Base-by-base conservation (phyloP, 2,113 vertebrate genomes). In the Chloroceryle aenea region DNA sequence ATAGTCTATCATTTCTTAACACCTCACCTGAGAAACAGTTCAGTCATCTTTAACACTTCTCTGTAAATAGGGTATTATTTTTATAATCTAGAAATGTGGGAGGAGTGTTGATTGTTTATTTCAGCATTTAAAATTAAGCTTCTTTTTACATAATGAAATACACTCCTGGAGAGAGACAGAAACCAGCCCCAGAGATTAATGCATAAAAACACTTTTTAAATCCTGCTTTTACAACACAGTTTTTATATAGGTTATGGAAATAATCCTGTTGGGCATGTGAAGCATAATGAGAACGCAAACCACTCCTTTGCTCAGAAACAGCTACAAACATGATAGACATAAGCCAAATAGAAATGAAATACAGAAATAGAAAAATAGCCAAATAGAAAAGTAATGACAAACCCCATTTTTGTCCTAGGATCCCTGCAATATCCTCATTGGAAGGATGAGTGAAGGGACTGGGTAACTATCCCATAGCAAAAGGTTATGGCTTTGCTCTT, bases 381-480 rank as follows among this genome's bases (percentile, higher is more conserved):
- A 56, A n/a, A 53, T 0, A 29, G 14, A 72, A 77, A 47, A 81
- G 7, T 4, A 58, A 72, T 8, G 36, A 56, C 25, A 52, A 77
- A 22, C 4, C 7, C 10, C 5, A 30, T 27, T 64, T 64, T 52
- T 34, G 15, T 6, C 6, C 22, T 26, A 5, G 10, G 6, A 9
- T 3, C 32, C 17, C 14, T 52, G 0, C 25, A 67, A 26, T 1
- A n/a, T 6, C 5, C 3, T 26, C 4, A 9, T 2, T 3, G 3
- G 1, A 13, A 42, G 12, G 2, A 19, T 4, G 2, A 43, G 13
- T 1, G 0, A 69, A 64, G 0, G 2, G 0, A 6, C 13, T 9
- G 7, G 48, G 17, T 1, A 75, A 12, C 50, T 7, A 36, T 2
- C n/a, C 6, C 9, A 11, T 7, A 38, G 29, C 25, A 30, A 36